Conservation (phyloP, 2,888 invertebrate species). For the Physocephala rufipes region DNA sequence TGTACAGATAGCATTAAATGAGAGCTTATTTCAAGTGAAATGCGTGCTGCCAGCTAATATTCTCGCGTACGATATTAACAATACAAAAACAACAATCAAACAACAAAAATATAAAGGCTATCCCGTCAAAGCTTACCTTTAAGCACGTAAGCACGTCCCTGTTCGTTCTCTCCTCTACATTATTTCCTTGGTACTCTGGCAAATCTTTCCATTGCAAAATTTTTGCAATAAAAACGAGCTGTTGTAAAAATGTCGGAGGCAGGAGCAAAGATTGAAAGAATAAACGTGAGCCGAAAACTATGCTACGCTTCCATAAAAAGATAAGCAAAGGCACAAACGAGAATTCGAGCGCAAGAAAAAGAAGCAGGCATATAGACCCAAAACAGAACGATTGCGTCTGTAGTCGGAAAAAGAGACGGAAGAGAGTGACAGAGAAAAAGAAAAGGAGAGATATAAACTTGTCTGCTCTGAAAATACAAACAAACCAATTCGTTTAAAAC, state of each 20-base stretch:
- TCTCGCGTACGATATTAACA: not conserved
- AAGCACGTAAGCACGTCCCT: too few species aligned
- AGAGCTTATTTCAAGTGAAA: constrained; percentile 18
- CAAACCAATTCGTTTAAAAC: constrained; percentile 7
- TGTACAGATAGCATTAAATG: not conserved
- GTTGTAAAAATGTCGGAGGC: constrained; percentile 11
- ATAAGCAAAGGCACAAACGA: constrained; percentile 18
- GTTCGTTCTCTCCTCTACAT: too few species aligned
- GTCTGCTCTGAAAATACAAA: too few species aligned
- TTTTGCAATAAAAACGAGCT: constrained; percentile 7
- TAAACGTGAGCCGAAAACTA: constrained; percentile 18
- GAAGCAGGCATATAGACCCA: too few species aligned
- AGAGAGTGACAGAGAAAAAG: constrained; percentile 39
- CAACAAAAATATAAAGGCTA: too few species aligned
- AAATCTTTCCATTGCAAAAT: too few species aligned
- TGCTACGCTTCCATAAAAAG: constrained; percentile 16
- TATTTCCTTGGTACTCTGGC: too few species aligned
- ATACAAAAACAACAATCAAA: not conserved
- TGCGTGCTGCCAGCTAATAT: not conserved
- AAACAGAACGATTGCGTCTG: too few species aligned
- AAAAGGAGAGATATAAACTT: too few species aligned
- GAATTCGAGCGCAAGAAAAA: not conserved
- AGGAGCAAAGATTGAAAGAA: not conserved
- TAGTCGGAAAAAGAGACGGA: not conserved
- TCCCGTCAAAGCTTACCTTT: too few species aligned